Conservation (phyloP, 2,797 vertebrate genomes). For the Myripristis murdjan region DNA sequence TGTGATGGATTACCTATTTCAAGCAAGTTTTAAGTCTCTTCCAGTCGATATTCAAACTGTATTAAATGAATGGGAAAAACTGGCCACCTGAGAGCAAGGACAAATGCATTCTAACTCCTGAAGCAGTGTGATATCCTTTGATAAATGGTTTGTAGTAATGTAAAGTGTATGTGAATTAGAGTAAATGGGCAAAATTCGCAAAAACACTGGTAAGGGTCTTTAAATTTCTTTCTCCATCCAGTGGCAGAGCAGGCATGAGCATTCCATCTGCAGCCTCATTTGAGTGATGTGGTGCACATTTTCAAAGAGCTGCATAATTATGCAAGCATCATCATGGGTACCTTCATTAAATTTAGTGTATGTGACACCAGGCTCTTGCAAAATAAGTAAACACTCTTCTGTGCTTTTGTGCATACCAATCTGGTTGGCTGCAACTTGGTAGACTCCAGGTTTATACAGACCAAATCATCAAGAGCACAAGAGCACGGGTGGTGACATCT, state of each 20-base stretch:
- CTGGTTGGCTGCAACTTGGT: slow-evolving; percentile 9
- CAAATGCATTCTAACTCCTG: too few species aligned
- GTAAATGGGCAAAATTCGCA: too few species aligned
- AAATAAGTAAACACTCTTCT: slow-evolving; percentile 8
- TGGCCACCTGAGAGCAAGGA: too few species aligned
- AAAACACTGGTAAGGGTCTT: background rate
- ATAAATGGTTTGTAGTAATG: too few species aligned
- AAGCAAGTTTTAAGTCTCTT: too few species aligned
- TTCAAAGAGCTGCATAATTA: slow-evolving; percentile 49
- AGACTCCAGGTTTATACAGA: background rate
- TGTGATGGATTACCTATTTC: too few species aligned
- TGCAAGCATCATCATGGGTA: background rate
- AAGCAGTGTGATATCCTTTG: too few species aligned
- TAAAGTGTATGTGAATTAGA: too few species aligned
- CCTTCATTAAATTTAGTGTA: slow-evolving; percentile 64
- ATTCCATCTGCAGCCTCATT: slow-evolving; percentile 43
- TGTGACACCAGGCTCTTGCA: slow-evolving; percentile 3
- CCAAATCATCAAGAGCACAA: too few species aligned
- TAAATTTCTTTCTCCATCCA: slow-evolving; percentile 55
- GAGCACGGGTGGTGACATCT: too few species aligned
- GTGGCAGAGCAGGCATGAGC: slow-evolving; percentile 41
- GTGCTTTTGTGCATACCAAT: background rate
- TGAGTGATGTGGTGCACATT: slow-evolving; percentile 29
- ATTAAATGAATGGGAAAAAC: too few species aligned
- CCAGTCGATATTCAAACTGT: too few species aligned